Evolutionary conservation across 2,888 invertebrate species (phyloP), one percentile per base, ranked within the genome.

Genomic region (Drosophila robusta): DNA sequence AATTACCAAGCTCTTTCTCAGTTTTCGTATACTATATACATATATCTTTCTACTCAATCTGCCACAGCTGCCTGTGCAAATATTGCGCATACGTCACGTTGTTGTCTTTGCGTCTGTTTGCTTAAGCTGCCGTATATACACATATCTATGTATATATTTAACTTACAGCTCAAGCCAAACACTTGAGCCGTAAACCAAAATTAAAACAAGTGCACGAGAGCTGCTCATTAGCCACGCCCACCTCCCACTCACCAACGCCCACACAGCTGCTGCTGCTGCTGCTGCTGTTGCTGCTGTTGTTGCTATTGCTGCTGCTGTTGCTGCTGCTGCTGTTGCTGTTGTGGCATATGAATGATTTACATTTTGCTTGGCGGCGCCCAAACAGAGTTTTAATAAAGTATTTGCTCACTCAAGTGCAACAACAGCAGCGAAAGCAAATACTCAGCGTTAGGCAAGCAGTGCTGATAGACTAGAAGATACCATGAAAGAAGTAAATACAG

Each of bases 351-450:
- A 60, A 65, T 79, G 75, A 71, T 75, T 78, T 66, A 69, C 71
- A 78, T 70, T 67, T 50, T 55, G 58, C 66, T 66, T 22, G 41
- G 44, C 18, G 51, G 58, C 51, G 41, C 41, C 47, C 62, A 67
- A 79, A 78, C 87, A 82, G 78, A 76, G 84, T 86, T 80, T 83
- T 85, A 88, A 85, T 85, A 86, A 85, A 85, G 87, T 86, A 85
- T 88, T 88, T 85, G 79, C 80, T 76, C 83, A 80, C 73, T 76
- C 81, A 68, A 84, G 76, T 84, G 84, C 76, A 84, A 71, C 74
- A 79, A 70, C 61, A 74, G 66, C 66, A 72, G 41, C 55, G 63
- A 77, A 50, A 41, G 54, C 70, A 80, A 80, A 76, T 64, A 85
- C 55, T 56, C 62, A 32, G 62, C 52, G 34, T 34, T 34, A 34